Conservation (phyloP, 2,797 vertebrate genomes). For the Atherinosoma microstoma region DNA sequence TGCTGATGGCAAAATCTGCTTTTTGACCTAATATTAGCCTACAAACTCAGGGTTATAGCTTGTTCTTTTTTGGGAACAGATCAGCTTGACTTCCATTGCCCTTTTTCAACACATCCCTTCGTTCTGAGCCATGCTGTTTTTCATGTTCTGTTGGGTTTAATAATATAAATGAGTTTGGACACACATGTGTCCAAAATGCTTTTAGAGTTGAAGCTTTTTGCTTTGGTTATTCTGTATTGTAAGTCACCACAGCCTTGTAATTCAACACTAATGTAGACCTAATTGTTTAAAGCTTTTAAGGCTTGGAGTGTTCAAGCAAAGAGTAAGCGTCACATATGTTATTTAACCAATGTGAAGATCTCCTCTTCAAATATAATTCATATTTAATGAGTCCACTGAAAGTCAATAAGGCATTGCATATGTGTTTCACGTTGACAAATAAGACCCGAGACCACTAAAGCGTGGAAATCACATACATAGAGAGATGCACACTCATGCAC, state of each 20-base stretch:
- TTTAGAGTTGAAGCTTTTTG: conserved; percentile 9
- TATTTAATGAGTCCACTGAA: conserved; percentile 72
- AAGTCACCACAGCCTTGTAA: conserved; percentile 34
- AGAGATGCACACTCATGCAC: background rate
- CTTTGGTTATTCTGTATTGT: conserved; percentile 1
- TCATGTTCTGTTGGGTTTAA: conserved; percentile 26
- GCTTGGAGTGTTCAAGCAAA: conserved; percentile 24
- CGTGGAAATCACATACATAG: conserved; percentile 31
- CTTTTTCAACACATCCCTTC: conserved; percentile 3
- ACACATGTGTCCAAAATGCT: conserved; percentile 16
- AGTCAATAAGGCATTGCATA: conserved; percentile 66
- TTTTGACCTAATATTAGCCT: conserved; percentile 34
- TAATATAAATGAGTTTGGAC: conserved; percentile 25
- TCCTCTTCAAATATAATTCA: conserved; percentile 63
- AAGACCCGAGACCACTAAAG: conserved; percentile 55
- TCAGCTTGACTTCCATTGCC: background rate
- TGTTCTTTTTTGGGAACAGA: conserved; percentile 13
- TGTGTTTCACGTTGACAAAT: conserved; percentile 61
- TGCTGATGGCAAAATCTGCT: conserved; percentile 55
- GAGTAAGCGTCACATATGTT: conserved; percentile 26
- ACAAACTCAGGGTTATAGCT: conserved; percentile 12
- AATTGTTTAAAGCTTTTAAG: conserved; percentile 51
- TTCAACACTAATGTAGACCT: conserved; percentile 26
- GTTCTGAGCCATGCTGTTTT: background rate
- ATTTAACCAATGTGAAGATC: conserved; percentile 37